Conservation (phyloP, 1,140 invertebrate genomes). For the Macrobrachium nipponense region DNA sequence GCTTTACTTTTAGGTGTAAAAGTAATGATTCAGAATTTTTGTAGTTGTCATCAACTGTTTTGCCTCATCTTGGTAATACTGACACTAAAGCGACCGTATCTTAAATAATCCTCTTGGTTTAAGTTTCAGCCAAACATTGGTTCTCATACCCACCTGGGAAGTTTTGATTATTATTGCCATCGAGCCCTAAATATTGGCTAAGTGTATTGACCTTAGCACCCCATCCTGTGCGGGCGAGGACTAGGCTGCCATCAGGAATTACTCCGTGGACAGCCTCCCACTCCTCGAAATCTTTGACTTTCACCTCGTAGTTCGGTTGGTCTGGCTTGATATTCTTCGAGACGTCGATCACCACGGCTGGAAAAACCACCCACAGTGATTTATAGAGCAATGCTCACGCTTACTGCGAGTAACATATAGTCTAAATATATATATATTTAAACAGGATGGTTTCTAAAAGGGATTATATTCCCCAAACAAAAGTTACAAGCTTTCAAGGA, state of each 20-base stretch:
- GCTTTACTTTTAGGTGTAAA: too few relatives aligned
- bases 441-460: too few relatives aligned
- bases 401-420: too few relatives aligned
- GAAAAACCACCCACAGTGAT: too few relatives aligned
- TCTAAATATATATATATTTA: too few relatives aligned
- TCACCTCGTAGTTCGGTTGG: conserved; percentile 39
- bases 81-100: too few relatives aligned
- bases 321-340: background rate
- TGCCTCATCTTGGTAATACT: too few relatives aligned
- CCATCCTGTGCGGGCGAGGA: conserved; percentile 74
- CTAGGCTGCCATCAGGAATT: conserved; percentile 68
- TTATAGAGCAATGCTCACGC: too few relatives aligned
- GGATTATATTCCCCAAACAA: too few relatives aligned
- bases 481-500: too few relatives aligned
- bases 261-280: conserved; percentile 70
- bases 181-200: conserved; percentile 12
- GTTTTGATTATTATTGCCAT: conserved; percentile 24
- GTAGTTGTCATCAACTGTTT: too few relatives aligned
- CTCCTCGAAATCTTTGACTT: conserved; percentile 24
- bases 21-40: too few relatives aligned
- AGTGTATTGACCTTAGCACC: conserved; percentile 51
- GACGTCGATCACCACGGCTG: conserved; percentile 50
- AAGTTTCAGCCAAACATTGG: background rate
- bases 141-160: conserved; percentile 23
- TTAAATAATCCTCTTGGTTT: background rate